Conservation (phyloP, 2,888 invertebrate genomes). For the Dexiosoma caninum region DNA sequence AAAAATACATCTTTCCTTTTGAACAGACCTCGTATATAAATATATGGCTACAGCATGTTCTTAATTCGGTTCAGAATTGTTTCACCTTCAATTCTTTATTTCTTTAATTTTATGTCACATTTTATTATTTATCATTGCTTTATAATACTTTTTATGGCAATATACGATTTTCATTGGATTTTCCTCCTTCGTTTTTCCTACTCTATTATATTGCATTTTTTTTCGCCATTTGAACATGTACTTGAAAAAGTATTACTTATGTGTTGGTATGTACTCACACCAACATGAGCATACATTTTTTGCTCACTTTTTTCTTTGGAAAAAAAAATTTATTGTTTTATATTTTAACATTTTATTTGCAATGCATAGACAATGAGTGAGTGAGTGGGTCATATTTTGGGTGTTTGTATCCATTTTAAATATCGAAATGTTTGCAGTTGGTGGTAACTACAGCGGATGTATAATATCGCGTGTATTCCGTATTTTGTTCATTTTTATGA, state of each 20-base stretch:
- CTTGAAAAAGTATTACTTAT: not conserved
- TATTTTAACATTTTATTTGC: slow-evolving; percentile 62
- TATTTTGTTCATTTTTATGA: slow-evolving; percentile 52
- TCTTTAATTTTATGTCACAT: slow-evolving; percentile 14
- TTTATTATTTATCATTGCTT: slow-evolving; percentile 51
- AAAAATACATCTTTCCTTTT: no score
- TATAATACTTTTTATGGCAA: slow-evolving; percentile 49
- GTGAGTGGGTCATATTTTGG: slow-evolving; percentile 49
- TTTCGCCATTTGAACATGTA: not conserved
- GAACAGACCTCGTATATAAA: not conserved
- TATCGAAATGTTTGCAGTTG: not conserved
- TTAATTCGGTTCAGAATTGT: not conserved
- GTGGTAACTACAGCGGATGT: not conserved
- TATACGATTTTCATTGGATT: slow-evolving; percentile 35
- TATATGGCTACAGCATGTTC: not conserved
- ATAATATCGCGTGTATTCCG: not conserved
- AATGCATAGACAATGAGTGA: slow-evolving; percentile 63
- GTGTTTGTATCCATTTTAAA: slow-evolving; percentile 7
- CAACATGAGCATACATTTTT: no score
- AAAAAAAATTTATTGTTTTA: slow-evolving; percentile 58
- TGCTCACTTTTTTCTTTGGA: not conserved
- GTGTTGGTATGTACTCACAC: not conserved
- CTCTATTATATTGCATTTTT: slow-evolving; percentile 43
- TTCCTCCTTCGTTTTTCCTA: not conserved
- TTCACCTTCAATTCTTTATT: not conserved